Base-by-base conservation (phyloP, 2,888 invertebrate species). In the Fissipunctia ypsillon region DNA sequence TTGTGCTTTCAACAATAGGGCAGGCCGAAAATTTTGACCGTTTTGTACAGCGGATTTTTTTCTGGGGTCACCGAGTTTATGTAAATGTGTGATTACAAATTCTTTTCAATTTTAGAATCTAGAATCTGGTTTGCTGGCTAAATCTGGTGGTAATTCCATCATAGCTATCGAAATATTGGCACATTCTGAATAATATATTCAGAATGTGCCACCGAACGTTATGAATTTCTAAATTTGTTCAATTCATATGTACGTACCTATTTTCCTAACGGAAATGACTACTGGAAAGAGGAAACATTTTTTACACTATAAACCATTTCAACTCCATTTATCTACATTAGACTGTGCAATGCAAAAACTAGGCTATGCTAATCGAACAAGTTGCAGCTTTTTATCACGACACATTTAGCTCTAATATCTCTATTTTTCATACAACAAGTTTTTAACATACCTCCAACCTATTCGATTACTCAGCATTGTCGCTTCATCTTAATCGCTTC, bases 1-100 rank as follows among this genome's bases (percentile, higher is more conserved):
- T 92, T 88, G 84, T 88, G 74, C 73, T 80, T 78, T 67, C 73
- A 83, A 85, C 86, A 88, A 86, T 81, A 79, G 38, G 57, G 38
- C 54, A 69, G 52, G 57, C 63, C 63, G 72, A 84, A 78, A 64
- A 67, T 63, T 64, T 75, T 68, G 74, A 83, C 71, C 80, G 75
- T 80, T 83, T 88, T 82, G 77, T 76, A 67, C 71, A 68, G 80
- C 67, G 61, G 67, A 9, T 16, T 60, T 56, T 77, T 75, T 83
- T 76, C 22, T 48, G 22, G 31, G 63, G 63, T 67, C 61, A 63
- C 12, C 0, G 9, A 31, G 5, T 25, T 56, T 9, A 25, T 52
- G 14, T 54, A 4, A 56, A 50, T n/a, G 14, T 57, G 14, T 41
- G 10, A 50, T 28, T 35, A 25, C 16, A 25, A 57, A 31, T 50